phyloP scores from a whole-genome alignment of 1,140 invertebrate genomes.

The Drosophila nannoptera region DNA sequence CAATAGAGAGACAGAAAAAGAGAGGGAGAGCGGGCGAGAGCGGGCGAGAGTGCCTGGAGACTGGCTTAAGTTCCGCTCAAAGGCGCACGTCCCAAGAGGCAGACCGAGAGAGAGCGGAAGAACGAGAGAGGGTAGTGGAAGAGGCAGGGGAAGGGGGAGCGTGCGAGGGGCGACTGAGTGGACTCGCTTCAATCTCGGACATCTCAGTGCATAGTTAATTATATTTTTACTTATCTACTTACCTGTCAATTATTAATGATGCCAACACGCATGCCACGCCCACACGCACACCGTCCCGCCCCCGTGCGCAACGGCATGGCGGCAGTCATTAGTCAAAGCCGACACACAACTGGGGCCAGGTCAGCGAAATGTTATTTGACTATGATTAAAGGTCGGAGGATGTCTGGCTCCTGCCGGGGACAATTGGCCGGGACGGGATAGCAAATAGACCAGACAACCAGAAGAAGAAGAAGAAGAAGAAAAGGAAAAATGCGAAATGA shows the following conservation, averaged over 20 bases:
- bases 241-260: constrained; percentile 68
- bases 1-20: neutral
- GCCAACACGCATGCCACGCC: constrained; percentile 20
- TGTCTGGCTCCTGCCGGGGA: constrained; percentile 23
- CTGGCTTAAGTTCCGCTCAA: neutral
- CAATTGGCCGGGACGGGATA: constrained; percentile 48
- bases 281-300: constrained; percentile 5
- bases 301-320: constrained; percentile 12
- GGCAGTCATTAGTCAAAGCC: constrained; percentile 63
- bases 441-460: constrained; percentile 56
- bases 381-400: constrained; percentile 13
- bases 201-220: constrained; percentile 41
- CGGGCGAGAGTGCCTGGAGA: neutral
- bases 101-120: neutral
- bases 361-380: constrained; percentile 40
- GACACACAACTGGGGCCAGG: constrained; percentile 31
- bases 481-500: constrained; percentile 17
- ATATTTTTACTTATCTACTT: constrained; percentile 44
- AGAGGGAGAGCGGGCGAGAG: neutral
- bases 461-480: no score
- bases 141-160: neutral
- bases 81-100: neutral
- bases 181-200: constrained; percentile 29
- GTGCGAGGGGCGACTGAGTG: neutral
- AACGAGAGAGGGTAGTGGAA: neutral